Evolutionary conservation across 2,797 vertebrate species (phyloP), one percentile per base, ranked within the genome.

Genomic region (Nyctalus aviator): DNA sequence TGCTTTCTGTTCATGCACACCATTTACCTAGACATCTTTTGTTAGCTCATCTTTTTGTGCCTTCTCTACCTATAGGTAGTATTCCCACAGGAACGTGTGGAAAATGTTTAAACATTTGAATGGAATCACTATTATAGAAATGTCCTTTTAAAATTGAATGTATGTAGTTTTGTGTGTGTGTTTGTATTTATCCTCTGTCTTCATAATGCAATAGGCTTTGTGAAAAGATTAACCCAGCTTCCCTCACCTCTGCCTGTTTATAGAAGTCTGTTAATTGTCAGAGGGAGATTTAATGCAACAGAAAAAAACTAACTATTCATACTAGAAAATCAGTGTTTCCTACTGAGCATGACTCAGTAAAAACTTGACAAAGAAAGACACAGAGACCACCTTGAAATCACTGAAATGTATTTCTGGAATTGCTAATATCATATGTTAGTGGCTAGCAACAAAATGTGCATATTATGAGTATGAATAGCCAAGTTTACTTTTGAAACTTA

Each of bases 351-450:
- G 75, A 83, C 37, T 88, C 86, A 93, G 59, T 84, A 44, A 88
- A 93, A 92, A 1, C 50, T 85, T 92, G 78, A 90, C 85, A 81
- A 83, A 59, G 69, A 93, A 94, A 79, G 73, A 91, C 53, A 44
- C 27, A 59, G 79, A 76, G 21, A 76, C 75, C 59, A 53, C 83
- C 23, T 27, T 35, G 59, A 95, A 96, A 81, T 93, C 78, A 88
- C 0, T 72, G 41, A 88, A 93, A 35, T 6, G 57, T 75, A 78
- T 84, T 93, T 92, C 25, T 78, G 30, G 13, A 84, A 82, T 94
- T 77, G 57, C 10, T 87, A 62, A 66, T 59, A 57, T 17, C 50
- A 46, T 57, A n/a, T 76, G 18, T 17, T 84, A n/a, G 77, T 23
- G n/a, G 17, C n/a, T 25, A 14, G 48, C 48, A 94, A 88, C n/a